These are phyloP conservation scores for Hemichromis elongatus DNA, from an alignment of 2,113 vertebrate species.

Conservation along the genomic window DNA sequence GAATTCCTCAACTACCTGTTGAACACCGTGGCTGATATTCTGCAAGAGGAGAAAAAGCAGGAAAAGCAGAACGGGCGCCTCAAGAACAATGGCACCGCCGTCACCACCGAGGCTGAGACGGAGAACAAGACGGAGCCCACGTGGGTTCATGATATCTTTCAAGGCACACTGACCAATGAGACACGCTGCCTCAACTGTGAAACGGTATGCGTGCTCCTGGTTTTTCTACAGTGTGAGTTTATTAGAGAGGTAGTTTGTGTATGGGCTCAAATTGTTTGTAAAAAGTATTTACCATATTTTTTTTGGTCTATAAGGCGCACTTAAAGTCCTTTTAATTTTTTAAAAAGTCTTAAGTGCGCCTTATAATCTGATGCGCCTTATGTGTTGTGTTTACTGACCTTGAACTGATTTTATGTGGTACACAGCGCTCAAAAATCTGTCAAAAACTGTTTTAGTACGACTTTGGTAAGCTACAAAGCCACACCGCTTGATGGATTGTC, in stretches of 20 bases:
- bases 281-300: too few relatives aligned
- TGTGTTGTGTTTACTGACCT: too few relatives aligned
- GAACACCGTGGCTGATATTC: constrained; percentile 96
- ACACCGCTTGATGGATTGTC: too few relatives aligned
- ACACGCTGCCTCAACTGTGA: constrained; percentile 99
- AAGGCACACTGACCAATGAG: constrained; percentile 97
- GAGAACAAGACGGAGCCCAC: constrained; percentile 90
- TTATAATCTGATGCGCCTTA: too few relatives aligned
- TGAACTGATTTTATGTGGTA: too few relatives aligned
- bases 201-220: constrained; percentile 78
- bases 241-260: background rate
- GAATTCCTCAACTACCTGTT: constrained; percentile 98
- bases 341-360: too few relatives aligned
- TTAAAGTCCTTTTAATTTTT: too few relatives aligned
- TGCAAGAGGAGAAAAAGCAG: constrained; percentile 97
- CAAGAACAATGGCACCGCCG: constrained; percentile 87
- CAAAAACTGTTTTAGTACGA: too few relatives aligned
- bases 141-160: constrained; percentile 98
- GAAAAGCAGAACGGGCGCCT: constrained; percentile 93
- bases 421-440: too few relatives aligned
- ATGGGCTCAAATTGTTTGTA: too few relatives aligned
- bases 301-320: too few relatives aligned
- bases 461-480: too few relatives aligned
- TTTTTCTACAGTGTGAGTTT: background rate
- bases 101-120: constrained; percentile 75